Evolutionary conservation across 2,797 vertebrate species (phyloP), one percentile per base, ranked within the genome.

Genomic region (Leptoclinus maculatus): DNA sequence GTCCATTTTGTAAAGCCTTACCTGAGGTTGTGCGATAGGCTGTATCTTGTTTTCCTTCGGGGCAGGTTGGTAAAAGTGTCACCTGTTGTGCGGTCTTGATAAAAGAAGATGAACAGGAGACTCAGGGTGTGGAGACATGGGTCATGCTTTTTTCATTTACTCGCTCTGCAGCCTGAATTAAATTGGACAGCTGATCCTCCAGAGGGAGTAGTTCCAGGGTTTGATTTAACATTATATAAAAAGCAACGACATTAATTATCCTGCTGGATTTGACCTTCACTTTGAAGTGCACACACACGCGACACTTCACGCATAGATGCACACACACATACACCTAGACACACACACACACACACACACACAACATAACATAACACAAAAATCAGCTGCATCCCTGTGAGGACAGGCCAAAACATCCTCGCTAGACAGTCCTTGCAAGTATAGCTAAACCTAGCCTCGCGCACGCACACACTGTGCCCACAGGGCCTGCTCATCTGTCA

Each of bases 211-310:
- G 88, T 91, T 91, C 87, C 86, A 87, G 86, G 78, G 34, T 91
- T 90, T 94, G 89, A 94, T 93, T 94, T 90, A 93, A 93, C 90
- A 88, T 91, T 88, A 87, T 90, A 85, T 84, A 84, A 89, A 92
- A 92, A 89, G 83, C 71, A 77, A 72, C 74, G 14, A 89, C 90
- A 93, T 93, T 93, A 93, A 94, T 94, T 94, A 94, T 93, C 89
- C 88, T 92, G 89, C 89, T 87, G 87, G 83, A 84, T 81, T 85
- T 93, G 94, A 94, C 94, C 94, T 95, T 94, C 91, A 92, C 76
- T 85, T 85, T 89, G 84, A 92, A 72, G 80, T 73, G 79, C 82
- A 77, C 39, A 43, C 21, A 27, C 60, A 58, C 39, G 21, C 3
- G 17, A 76, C 65, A 85, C 47, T 69, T 69, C 73, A 63, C 58